Percentiles rank a stretch among this genome's conserved stretches.
Conservation (phyloP, 1,140 invertebrate species). For the Hylaeus volcanicus region DNA sequence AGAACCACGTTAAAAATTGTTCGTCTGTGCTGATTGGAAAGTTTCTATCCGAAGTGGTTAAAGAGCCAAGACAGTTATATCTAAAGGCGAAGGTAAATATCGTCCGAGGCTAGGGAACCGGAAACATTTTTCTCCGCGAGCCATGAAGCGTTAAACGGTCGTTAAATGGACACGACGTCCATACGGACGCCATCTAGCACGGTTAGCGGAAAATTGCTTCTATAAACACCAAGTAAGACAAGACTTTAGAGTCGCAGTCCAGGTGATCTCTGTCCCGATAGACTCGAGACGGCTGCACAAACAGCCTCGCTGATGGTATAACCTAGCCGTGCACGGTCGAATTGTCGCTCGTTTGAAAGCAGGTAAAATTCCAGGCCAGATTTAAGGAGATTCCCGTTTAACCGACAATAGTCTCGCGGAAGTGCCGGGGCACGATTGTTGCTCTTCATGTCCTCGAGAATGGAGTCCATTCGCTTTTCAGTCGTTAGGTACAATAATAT, state of each 20-base stretch:
- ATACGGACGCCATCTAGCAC: conserved; percentile 34
- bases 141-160: conserved; percentile 15
- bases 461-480: background rate
- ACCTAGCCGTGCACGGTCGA: conserved; percentile 26
- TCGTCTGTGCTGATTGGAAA: background rate
- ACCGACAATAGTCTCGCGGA: conserved; percentile 19
- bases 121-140: conserved; percentile 16
- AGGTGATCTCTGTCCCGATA: conserved; percentile 45
- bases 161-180: conserved; percentile 19
- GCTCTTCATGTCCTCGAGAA: background rate
- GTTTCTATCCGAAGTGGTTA: background rate
- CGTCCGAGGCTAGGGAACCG: background rate
- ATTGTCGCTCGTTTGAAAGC: conserved; percentile 22
- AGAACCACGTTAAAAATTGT: background rate
- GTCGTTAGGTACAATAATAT: conserved; percentile 18
- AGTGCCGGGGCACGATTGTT: conserved; percentile 16
- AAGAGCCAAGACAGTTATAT: conserved; percentile 30
- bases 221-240: conserved; percentile 52
- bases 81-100: conserved; percentile 43
- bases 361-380: conserved; percentile 28
- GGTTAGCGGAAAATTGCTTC: conserved; percentile 59
- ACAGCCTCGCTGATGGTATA: conserved; percentile 44
- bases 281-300: conserved; percentile 56
- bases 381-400: conserved; percentile 33
- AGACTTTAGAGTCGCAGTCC: conserved; percentile 24